Percentiles rank a stretch among this genome's conserved stretches.
These are phyloP conservation scores for Ceryle rudis DNA, from an alignment of 2,797 vertebrate genomes.

Conservation along the genomic window DNA sequence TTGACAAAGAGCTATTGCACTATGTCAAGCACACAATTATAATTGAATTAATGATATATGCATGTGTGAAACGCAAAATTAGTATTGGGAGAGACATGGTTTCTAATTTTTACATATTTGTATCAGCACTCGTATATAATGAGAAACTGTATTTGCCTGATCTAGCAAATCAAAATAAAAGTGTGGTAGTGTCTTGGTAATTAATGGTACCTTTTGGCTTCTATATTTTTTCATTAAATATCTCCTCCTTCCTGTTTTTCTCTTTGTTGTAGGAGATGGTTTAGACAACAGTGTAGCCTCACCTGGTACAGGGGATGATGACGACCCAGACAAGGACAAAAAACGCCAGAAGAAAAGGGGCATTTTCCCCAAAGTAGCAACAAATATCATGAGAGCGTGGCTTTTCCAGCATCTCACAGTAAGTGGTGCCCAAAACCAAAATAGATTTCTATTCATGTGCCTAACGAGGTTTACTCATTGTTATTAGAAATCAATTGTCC, in stretches of 20 bases:
- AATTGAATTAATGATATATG: constrained; percentile 93
- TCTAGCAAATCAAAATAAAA: constrained; percentile 75
- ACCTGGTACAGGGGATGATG: constrained; percentile 97
- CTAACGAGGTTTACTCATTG: constrained; percentile 38
- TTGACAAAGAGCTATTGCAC: constrained; percentile 84
- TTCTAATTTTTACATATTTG: constrained; percentile 82
- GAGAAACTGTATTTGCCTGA: constrained; percentile 66
- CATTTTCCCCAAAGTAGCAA: constrained; percentile 99
- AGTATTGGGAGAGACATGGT: constrained; percentile 82
- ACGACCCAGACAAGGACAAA: constrained; percentile 99
- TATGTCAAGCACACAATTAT: constrained; percentile 88
- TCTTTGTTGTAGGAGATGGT: constrained; percentile 89
- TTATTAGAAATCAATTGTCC: constrained; percentile 35
- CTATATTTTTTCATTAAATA: constrained; percentile 28
- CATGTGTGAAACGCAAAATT: constrained; percentile 79
- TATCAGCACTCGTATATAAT: constrained; percentile 71
- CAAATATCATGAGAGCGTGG: constrained; percentile 99
- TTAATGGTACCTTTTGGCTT: constrained; percentile 29
- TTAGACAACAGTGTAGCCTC: constrained; percentile 99
- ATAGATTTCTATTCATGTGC: constrained; percentile 32
- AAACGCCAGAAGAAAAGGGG: constrained; percentile 99
- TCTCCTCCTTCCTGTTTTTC: constrained; percentile 51
- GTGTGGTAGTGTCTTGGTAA: constrained; percentile 69
- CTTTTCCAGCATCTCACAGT: constrained; percentile 99
- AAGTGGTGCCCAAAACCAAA: constrained; percentile 78